Evolutionary conservation across 2,113 vertebrate genomes (phyloP), one percentile per base, ranked within the genome.

Genomic region (Rallus limicola): DNA sequence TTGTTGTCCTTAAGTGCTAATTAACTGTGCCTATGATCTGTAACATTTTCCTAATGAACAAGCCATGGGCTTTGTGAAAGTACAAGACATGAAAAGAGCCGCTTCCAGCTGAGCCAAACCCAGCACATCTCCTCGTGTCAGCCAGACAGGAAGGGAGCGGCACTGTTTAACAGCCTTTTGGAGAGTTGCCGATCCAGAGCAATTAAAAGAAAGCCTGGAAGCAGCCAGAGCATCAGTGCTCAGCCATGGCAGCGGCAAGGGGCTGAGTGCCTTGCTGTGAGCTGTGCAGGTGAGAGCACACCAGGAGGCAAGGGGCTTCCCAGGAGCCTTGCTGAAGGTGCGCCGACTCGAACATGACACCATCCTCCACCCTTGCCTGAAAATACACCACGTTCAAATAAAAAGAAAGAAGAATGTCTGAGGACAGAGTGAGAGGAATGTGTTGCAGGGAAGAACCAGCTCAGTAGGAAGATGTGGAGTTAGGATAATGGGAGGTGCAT

Each of bases 291-390:
- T 42, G 56, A 68, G n/a, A 21, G 5, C 1, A 0, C 56, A 24
- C 28, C 19, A 26, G 67, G 44, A 87, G 62, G 52, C 42, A 19
- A 63, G 33, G 13, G 3, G 4, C 13, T 82, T 92, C 70, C 60
- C 17, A 1, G 75, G 62, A 81, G 48, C 29, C 50, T 42, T 42
- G 33, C 70, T 18, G 52, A 48, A 48, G 65, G 52, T 48, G 7
- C 3, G 2, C 13, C 0, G 2, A 3, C 60, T n/a, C 55, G 1
- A 0, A 8, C 5, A 0, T 2, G 1, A 19, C 40, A 7, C 2
- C 2, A 1, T 82, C 10, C 31, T 74, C 38, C 0, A 2, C 16
- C 48, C 25, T 68, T 31, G 28, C 42, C 55, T 38, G 36, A 53
- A 94, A 86, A 46, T 29, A 46, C 28, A 34, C 8, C 8, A 5